Evolutionary conservation across 1,140 invertebrate species (phyloP).

Genomic region (Atta cephalotes): DNA sequence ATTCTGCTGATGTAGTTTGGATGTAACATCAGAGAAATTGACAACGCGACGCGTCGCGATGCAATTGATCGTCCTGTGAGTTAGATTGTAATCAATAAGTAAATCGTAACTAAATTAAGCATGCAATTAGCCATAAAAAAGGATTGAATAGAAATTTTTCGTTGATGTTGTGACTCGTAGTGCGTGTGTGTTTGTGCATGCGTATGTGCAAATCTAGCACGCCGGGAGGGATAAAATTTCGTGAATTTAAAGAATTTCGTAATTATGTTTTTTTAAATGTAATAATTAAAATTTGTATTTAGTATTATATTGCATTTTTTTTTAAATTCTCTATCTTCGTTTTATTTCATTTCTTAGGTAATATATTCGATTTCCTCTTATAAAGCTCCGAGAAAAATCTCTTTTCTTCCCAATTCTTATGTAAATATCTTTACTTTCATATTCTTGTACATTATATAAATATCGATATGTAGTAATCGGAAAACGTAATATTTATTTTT

Average conservation of each 20-base stretch:
- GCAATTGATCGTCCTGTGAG: conserved; percentile 51
- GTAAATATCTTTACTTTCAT: background rate
- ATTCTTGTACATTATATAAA: background rate
- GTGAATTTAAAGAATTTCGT: conserved; percentile 42
- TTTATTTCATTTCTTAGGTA: background rate
- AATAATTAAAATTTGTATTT: conserved; percentile 19
- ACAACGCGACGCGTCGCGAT: conserved; percentile 30
- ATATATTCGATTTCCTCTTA: background rate
- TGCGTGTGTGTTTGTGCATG: conserved; percentile 28
- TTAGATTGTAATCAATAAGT: conserved; percentile 40
- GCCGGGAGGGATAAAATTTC: conserved; percentile 29
- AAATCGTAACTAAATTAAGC: conserved; percentile 52
- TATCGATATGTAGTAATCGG: background rate
- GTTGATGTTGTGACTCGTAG: conserved; percentile 41
- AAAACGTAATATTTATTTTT: background rate
- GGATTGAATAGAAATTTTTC: conserved; percentile 44
- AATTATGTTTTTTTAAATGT: background rate
- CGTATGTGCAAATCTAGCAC: background rate
- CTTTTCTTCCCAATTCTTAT: background rate
- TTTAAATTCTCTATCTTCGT: background rate
- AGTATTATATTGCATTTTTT: background rate
- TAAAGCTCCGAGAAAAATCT: background rate
- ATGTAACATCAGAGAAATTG: conserved; percentile 26
- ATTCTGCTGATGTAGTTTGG: conserved; percentile 36
- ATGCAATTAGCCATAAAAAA: conserved; percentile 43